Percentiles rank a stretch among this genome's conserved stretches.
Evolutionary conservation across 2,797 vertebrate species (phyloP).

Genomic region (Rhincodon typus): DNA sequence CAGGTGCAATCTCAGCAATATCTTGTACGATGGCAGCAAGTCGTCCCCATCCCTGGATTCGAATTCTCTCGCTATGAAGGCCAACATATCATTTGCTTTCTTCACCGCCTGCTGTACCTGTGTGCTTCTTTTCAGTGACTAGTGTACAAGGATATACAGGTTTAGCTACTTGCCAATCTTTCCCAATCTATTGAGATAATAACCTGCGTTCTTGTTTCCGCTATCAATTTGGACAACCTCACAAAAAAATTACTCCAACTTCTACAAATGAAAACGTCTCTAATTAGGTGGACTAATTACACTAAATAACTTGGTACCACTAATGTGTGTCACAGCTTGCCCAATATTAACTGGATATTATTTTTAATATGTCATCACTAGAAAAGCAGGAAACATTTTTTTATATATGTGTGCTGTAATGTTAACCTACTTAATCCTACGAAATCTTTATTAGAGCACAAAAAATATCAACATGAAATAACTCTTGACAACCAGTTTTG

Average conservation of each 20-base stretch:
- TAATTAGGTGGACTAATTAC: neutral
- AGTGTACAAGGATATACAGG: too few species aligned
- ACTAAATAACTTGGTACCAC: neutral
- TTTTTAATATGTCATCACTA: neutral
- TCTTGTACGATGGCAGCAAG: too few species aligned
- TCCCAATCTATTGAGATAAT: too few species aligned
- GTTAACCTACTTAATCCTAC: neutral
- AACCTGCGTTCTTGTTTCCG: too few species aligned
- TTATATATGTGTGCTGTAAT: neutral
- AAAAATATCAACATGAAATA: neutral
- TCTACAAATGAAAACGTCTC: neutral
- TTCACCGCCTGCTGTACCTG: too few species aligned
- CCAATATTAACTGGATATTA: neutral
- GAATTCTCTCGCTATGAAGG: too few species aligned
- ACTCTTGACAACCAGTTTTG: neutral
- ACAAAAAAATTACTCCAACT: neutral
- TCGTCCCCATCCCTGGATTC: too few species aligned
- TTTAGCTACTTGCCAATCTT: too few species aligned
- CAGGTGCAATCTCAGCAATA: too few species aligned
- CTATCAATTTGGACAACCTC: too few species aligned
- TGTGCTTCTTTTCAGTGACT: too few species aligned
- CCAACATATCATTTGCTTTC: too few species aligned
- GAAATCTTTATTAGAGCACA: neutral
- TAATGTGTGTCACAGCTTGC: neutral
- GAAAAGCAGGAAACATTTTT: neutral